Base-by-base conservation (phyloP, 1,140 invertebrate species). In the Drosophila trapezifrons region DNA sequence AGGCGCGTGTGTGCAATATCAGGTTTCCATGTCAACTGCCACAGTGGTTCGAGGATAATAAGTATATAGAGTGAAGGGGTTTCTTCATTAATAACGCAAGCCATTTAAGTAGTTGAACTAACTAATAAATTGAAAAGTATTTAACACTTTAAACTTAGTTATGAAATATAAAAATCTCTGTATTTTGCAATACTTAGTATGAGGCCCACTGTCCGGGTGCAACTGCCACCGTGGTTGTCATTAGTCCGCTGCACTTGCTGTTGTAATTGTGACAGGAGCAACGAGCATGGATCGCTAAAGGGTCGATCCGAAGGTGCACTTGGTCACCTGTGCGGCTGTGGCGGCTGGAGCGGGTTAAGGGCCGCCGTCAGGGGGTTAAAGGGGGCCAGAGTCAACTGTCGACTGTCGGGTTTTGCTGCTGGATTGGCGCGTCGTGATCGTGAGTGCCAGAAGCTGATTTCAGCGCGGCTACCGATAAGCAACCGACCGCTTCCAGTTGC, bases 401-500 rank as follows among this genome's bases (percentile, higher is more conserved):
- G 45, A 38, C 52, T 74, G 51, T 40, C 45, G 32, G 59, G 43
- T 47, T 51, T 75, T 54, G 51, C 45, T 65, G 46, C 35, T 57
- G 65, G 46, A 70, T 69, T 66, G 51, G 42, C 37, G 79, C 59
- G 52, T 65, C 75, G 77, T 77, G 80, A 85, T 85, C 90, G 90
- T 91, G 90, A 91, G 83, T 91, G 90, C 86, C 90, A 90, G 90
- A 91, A 91, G 90, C 90, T 82, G 81, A 90, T 85, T 87, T 76
- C 74, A 76, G 76, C 76, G 65, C 58, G 64, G 90, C 90, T 91
- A 87, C 90, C 80, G 90, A 91, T 91, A 91, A 91, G 79, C 82
- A 72, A 51, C 47, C 45, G 22, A 56, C 70, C 56, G 76, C 78
- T 63, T 69, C 76, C 64, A 83, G 63, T 71, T 87, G 64, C 58